Evolutionary conservation across 2,113 vertebrate genomes (phyloP).

Genomic region (Hucho hucho): DNA sequence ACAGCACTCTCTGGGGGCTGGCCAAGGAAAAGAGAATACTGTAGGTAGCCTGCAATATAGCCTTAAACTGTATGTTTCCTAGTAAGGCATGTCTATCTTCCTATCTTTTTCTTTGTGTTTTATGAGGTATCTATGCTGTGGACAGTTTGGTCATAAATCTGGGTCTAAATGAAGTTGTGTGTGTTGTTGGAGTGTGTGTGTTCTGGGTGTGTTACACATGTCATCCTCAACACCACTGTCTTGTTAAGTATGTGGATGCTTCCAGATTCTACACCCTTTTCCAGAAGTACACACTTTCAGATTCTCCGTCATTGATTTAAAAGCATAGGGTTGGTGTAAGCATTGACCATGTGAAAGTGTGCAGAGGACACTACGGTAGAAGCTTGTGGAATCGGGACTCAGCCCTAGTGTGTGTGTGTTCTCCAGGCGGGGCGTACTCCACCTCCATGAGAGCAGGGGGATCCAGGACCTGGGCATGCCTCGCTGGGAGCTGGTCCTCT

Average conservation of each 20-base stretch:
- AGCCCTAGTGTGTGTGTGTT: slow-evolving; percentile 7
- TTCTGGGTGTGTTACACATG: background rate
- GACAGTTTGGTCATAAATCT: background rate
- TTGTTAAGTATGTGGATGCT: no score
- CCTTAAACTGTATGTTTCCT: background rate
- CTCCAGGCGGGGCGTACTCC: slow-evolving; percentile 86
- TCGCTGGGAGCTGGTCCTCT: slow-evolving; percentile 88
- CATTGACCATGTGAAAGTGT: no score
- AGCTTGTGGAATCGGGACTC: background rate
- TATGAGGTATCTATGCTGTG: background rate
- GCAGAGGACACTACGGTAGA: no score
- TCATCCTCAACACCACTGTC: no score
- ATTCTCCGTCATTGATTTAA: no score
- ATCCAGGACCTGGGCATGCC: slow-evolving; percentile 89
- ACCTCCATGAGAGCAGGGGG: slow-evolving; percentile 87
- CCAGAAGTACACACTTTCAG: no score
- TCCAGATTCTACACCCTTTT: no score
- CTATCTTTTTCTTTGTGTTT: background rate
- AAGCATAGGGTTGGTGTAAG: no score
- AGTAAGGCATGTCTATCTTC: background rate
- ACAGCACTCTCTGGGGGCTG: slow-evolving; percentile 4
- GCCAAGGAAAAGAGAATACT: background rate
- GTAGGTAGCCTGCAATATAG: background rate
- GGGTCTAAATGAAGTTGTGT: background rate
- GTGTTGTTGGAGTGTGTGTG: background rate